A percentile compares a stretch with the other conserved stretches of the same genome.
These are phyloP conservation scores for Patella vulgata DNA, from an alignment of 1,140 invertebrate species.

Conservation along the genomic window DNA sequence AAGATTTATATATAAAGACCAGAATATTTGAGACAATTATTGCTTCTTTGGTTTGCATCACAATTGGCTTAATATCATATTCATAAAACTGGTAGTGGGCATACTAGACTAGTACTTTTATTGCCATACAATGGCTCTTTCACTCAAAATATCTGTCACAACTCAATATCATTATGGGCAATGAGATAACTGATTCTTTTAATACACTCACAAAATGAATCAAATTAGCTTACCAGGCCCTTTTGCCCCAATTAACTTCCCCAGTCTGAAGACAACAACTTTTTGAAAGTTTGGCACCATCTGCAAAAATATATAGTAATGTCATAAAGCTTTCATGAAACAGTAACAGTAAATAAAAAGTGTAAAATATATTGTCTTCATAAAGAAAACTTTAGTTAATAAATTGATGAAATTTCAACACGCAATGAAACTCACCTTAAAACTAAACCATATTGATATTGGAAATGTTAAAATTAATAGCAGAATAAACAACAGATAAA, in stretches of 20 bases:
- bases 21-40: too few species aligned
- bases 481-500: slow-evolving; percentile 1
- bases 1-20: too few species aligned
- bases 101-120: too few species aligned
- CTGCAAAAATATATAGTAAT: slow-evolving; percentile 28
- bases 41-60: too few species aligned
- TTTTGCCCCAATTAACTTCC: slow-evolving; percentile 38
- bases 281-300: slow-evolving; percentile 44
- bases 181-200: slow-evolving; percentile 1
- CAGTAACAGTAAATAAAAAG: neutral
- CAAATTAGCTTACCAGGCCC: slow-evolving; percentile 57
- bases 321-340: neutral
- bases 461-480: slow-evolving; percentile 31
- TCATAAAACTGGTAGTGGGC: too few species aligned
- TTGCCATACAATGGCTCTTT: too few species aligned
- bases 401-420: neutral
- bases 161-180: neutral
- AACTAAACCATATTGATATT: slow-evolving; percentile 27
- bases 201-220: neutral
- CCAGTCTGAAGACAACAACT: slow-evolving; percentile 55
- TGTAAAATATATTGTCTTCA: neutral
- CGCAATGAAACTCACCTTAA: slow-evolving; percentile 24
- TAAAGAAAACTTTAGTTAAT: neutral
- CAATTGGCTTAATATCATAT: too few species aligned
- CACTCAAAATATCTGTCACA: too few species aligned